Percentiles rank a stretch among this genome's conserved stretches.
Evolutionary conservation across 2,797 vertebrate genomes (phyloP).

Genomic region (Phataginus tricuspis): DNA sequence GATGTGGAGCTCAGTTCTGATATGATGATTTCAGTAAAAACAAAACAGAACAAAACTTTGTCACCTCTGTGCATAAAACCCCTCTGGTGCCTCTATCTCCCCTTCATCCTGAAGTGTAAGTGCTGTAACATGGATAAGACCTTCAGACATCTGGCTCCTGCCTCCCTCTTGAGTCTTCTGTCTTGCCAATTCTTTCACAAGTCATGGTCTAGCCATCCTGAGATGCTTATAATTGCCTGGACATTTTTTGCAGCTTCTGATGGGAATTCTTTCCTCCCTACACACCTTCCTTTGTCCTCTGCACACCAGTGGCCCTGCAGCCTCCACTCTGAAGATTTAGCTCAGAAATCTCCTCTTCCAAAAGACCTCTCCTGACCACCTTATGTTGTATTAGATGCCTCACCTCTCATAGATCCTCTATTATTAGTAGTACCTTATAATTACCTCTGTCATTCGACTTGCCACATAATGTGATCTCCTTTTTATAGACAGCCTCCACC

Average conservation of each 20-base stretch:
- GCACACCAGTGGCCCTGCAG: fast-evolving
- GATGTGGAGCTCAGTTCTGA: not conserved
- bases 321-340: not conserved
- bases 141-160: not conserved
- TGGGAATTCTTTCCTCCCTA: not conserved
- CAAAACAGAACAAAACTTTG: too few species aligned
- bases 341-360: not conserved
- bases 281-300: not conserved
- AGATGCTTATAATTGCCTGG: not conserved
- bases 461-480: not conserved
- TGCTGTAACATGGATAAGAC: not conserved
- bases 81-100: not conserved
- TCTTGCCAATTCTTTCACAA: not conserved
- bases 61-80: not conserved
- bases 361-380: not conserved
- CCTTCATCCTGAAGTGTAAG: not conserved
- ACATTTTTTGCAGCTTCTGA: not conserved
- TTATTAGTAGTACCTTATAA: not conserved
- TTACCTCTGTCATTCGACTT: not conserved
- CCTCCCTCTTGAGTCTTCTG: not conserved
- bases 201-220: not conserved
- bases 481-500: not conserved
- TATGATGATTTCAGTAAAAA: not conserved
- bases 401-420: not conserved
- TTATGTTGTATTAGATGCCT: not conserved